Evolutionary conservation across 2,888 invertebrate genomes (phyloP), one percentile per base, ranked within the genome.

Genomic region (Hypsopygia costalis): DNA sequence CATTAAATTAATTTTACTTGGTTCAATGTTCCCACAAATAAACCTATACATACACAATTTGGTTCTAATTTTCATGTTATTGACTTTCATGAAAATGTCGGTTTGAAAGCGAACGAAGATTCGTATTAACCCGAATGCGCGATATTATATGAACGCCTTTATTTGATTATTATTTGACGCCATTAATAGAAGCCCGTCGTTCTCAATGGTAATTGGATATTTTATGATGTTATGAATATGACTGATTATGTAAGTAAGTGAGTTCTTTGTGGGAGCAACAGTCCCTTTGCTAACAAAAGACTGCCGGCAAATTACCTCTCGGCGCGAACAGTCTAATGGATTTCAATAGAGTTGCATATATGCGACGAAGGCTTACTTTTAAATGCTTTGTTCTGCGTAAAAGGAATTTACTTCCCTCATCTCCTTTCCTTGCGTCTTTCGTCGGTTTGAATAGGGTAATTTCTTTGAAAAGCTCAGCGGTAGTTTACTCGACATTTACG

Each of bases 321-420:
- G 48, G 60, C 69, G 71, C 62, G 61, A 69, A 62, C 58, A 68
- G 64, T 69, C 77, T 83, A 85, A 85, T 85, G 85, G 82, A 74
- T 85, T 83, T 80, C 74, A 82, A 80, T 77, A 71, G 74, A 74
- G 80, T 65, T 80, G 77, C 82, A 81, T 75, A 71, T 77, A 74
- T 72, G 74, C 56, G 61, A 65, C 70, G 74, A 72, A 73, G 73
- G 80, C 77, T 73, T 69, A 72, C 63, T 72, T 74, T 78, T 72
- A 73, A 82, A 78, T 69, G 73, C 80, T 81, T 85, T 83, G 81
- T 83, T 81, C 80, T 71, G 56, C 51, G 70, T 55, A 69, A 81
- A 82, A 80, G 80, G 81, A 81, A 80, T 78, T 80, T 75, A 60
- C 69, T 65, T 72, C 69, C 57, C 66, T 64, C 68, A 68, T 79